phyloP scores from a whole-genome alignment of 2,113 vertebrate species.

The Anseranas semipalmata region DNA sequence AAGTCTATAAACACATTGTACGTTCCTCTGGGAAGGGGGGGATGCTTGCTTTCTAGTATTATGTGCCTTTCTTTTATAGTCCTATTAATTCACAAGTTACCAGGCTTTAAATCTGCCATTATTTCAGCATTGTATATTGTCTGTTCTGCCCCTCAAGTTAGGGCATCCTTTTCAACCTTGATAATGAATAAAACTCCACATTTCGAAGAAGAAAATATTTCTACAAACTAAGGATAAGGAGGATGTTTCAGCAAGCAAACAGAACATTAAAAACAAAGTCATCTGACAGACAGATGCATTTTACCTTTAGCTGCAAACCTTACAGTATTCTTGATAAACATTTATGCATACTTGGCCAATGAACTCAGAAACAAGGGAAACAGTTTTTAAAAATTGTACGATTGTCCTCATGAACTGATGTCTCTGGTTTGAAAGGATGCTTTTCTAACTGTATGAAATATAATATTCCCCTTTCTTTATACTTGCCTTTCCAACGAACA shows the following conservation, averaged over 20 bases:
- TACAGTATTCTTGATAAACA: not conserved
- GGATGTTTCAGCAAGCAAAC: not conserved
- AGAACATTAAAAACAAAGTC: not conserved
- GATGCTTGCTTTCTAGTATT: not conserved
- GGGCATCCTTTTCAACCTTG: not conserved
- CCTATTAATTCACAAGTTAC: slow-evolving; percentile 2
- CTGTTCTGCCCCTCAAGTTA: not conserved
- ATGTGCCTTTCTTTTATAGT: not conserved
- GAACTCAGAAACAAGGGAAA: not conserved
- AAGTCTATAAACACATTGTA: not conserved
- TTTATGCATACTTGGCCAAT: not conserved
- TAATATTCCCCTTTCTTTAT: not conserved
- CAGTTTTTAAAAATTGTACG: not conserved
- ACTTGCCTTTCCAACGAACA: not conserved
- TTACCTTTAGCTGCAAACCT: not conserved
- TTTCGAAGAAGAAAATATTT: not conserved
- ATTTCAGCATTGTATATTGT: not conserved
- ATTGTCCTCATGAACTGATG: not conserved
- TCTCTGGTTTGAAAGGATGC: not conserved
- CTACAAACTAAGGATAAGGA: not conserved
- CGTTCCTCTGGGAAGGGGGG: not conserved
- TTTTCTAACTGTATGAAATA: not conserved
- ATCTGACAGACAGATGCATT: not conserved
- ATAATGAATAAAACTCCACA: not conserved
- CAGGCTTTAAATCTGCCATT: not conserved